Evolutionary conservation across 2,113 vertebrate species (phyloP), one percentile per base, ranked within the genome.

Genomic region (Gasterosteus aculeatus): DNA sequence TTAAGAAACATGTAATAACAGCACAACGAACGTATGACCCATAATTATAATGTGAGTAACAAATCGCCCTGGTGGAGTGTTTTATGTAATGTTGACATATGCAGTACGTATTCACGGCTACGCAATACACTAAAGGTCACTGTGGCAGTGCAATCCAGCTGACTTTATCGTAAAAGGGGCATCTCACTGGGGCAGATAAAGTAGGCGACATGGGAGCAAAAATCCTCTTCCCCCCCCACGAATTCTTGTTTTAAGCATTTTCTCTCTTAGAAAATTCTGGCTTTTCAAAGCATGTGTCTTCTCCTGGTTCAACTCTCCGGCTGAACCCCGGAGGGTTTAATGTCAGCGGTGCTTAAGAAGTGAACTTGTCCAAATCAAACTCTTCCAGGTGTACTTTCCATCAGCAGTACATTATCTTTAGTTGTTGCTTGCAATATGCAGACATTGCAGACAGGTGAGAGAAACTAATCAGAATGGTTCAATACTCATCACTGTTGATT

Each of bases 281-380:
- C 22, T 69, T 78, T 68, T 73, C 62, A 80, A 47, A 81, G 76
- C 68, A 35, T 84, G 72, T 79, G 59, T 77, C 62, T 83, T 69
- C 63, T 67, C 8, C 68, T 77, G 69, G 80, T 64, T 71, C 42
- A 69, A 44, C 56, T 64, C 18, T 5, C 49, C 54, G 38, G 33
- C 58, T 56, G 73, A 49, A 70, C 78, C 68, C 65, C 65, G 42
- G 71, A 66, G 59, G 42, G 2, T 35, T 69, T 77, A 15, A 81
- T 82, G 72, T 84, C 60, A 73, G 81, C 19, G 12, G 64, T 53
- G 66, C 85, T 84, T 26, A 60, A 62, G 75, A 75, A 82, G 80
- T 66, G 70, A 66, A 73, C 57, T 79, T 83, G 69, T 53, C 54
- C 69, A 72, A 58, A 83, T 73, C 66, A 79, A 69, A 80, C 54